A percentile compares a stretch with the other conserved stretches of the same genome.
Conservation (phyloP, 1,140 invertebrate species). For the Drosophila parvula region DNA sequence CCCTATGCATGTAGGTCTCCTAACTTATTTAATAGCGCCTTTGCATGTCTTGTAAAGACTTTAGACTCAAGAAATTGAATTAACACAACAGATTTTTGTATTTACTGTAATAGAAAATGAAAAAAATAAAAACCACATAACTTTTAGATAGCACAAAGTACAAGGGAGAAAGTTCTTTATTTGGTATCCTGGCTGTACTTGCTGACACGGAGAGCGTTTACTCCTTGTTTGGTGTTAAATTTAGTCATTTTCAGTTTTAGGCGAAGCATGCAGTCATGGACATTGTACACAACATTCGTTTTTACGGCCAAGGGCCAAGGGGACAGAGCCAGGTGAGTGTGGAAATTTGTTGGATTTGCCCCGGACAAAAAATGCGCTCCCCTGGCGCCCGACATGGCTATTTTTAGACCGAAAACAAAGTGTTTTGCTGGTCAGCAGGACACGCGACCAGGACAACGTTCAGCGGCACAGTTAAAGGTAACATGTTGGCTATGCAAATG, state of each 20-base stretch:
- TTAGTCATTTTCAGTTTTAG: conserved; percentile 39
- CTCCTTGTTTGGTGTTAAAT: conserved; percentile 28
- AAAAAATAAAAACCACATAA: neutral
- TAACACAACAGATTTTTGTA: neutral
- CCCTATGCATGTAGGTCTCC: neutral
- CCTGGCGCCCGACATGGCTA: conserved; percentile 49
- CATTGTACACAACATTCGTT: conserved; percentile 40
- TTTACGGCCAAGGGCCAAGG: conserved; percentile 6
- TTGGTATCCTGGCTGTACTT: neutral
- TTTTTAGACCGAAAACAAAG: conserved; percentile 66
- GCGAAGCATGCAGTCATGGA: conserved; percentile 17
- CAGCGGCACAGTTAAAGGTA: conserved; percentile 15
- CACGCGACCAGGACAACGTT: conserved; percentile 49
- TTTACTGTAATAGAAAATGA: neutral
- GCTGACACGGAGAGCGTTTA: neutral
- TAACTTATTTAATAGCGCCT: conserved; percentile 1
- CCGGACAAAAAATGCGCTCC: conserved; percentile 40
- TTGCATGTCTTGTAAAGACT: neutral
- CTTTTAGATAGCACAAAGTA: neutral
- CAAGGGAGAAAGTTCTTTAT: neutral
- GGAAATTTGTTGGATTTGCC: conserved; percentile 54
- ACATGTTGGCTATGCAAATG: conserved; percentile 62
- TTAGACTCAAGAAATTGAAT: neutral
- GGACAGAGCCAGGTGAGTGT: conserved; percentile 5
- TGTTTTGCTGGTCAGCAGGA: conserved; percentile 46